Evolutionary conservation across 2,113 vertebrate species (phyloP).

Genomic region (Rhynchomys soricoides): DNA sequence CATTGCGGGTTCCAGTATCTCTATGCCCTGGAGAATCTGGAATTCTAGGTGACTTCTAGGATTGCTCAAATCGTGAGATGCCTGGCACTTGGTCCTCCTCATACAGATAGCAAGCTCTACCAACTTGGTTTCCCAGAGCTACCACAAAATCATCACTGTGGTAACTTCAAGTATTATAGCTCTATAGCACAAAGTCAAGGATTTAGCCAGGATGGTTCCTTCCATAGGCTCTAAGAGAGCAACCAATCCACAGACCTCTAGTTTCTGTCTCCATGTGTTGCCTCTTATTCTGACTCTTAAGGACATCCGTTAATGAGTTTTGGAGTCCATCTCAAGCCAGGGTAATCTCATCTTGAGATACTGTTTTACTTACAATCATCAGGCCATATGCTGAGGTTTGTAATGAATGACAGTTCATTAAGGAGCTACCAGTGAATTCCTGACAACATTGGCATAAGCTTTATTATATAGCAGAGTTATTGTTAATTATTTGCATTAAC

Average conservation of each 20-base stretch:
- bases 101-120: neutral
- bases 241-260: neutral
- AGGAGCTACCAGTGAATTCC: neutral
- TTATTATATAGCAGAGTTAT: neutral
- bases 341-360: neutral
- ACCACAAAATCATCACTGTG: neutral
- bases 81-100: neutral
- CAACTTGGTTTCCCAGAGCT: neutral
- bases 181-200: neutral
- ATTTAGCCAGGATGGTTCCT: neutral
- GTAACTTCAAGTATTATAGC: neutral
- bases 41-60: neutral
- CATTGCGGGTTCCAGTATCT: neutral
- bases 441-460: neutral
- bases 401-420: neutral
- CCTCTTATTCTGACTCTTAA: neutral
- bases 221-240: neutral
- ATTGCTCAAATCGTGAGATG: neutral
- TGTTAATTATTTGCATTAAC: neutral
- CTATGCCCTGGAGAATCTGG: neutral
- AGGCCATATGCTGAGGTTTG: neutral
- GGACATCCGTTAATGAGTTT: neutral
- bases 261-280: neutral
- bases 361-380: neutral
- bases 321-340: neutral